Evolutionary conservation across 2,888 invertebrate species (phyloP).

Genomic region (Lepidocyrtinus sp.): DNA sequence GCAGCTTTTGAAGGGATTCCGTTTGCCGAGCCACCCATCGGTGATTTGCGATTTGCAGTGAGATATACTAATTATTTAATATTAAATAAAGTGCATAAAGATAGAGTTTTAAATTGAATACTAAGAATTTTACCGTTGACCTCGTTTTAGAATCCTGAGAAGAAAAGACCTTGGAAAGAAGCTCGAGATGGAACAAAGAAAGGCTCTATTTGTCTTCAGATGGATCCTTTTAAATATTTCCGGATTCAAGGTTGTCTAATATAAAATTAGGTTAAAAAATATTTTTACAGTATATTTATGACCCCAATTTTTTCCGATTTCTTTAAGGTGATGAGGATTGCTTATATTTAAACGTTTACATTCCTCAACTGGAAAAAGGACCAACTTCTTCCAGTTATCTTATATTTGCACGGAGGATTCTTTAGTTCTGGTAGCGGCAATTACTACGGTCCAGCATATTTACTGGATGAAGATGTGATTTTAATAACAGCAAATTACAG

Average conservation of each 20-base stretch:
- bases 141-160: slow-evolving; percentile 47
- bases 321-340: too few species aligned
- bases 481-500: slow-evolving; percentile 55
- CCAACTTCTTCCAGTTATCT: slow-evolving; percentile 47
- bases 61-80: too few species aligned
- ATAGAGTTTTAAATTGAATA: too few species aligned
- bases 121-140: not conserved
- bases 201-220: slow-evolving; percentile 53
- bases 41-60: slow-evolving; percentile 48
- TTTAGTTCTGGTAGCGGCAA: slow-evolving; percentile 43
- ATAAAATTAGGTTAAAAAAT: too few species aligned
- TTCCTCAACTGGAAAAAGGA: slow-evolving; percentile 54
- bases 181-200: slow-evolving; percentile 45
- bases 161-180: slow-evolving; percentile 51
- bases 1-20: slow-evolving; percentile 52
- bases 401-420: slow-evolving; percentile 54
- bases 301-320: too few species aligned
- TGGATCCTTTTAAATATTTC: slow-evolving; percentile 58
- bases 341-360: slow-evolving; percentile 50
- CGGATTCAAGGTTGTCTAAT: slow-evolving; percentile 48
- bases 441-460: slow-evolving; percentile 52
- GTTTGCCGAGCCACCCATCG: slow-evolving; percentile 44
- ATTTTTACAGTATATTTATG: too few species aligned
- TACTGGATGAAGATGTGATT: slow-evolving; percentile 43
- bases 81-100: too few species aligned